A percentile compares a stretch with the other conserved stretches of the same genome.
Evolutionary conservation across 2,113 vertebrate genomes (phyloP).

Genomic region (Egretta garzetta): DNA sequence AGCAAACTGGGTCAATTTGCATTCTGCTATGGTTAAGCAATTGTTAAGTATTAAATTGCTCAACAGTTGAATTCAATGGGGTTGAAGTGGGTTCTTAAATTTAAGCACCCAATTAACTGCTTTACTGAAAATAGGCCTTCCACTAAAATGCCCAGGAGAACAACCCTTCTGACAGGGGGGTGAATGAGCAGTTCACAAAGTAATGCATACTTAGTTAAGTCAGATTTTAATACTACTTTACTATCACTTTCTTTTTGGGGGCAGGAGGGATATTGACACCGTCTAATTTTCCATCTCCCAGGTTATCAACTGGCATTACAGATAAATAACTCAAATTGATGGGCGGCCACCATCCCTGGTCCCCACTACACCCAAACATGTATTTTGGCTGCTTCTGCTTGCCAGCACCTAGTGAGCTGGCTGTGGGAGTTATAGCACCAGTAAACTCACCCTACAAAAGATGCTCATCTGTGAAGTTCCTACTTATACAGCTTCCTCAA

Average conservation of each 20-base stretch:
- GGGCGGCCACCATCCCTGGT: neutral
- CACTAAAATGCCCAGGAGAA: neutral
- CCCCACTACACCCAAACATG: neutral
- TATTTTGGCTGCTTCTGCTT: neutral
- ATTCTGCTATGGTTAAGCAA: neutral
- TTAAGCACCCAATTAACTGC: slow-evolving; percentile 29
- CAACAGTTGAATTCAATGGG: slow-evolving; percentile 3
- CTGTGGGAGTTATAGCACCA: neutral
- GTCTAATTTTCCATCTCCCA: neutral
- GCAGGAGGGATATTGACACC: neutral
- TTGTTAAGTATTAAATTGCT: slow-evolving; percentile 23
- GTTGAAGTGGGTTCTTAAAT: slow-evolving; percentile 29
- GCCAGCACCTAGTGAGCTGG: accelerated
- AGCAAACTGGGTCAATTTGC: neutral
- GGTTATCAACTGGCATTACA: neutral
- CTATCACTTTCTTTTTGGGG: neutral
- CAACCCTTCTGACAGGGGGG: neutral
- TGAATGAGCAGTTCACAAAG: neutral
- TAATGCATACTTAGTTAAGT: neutral
- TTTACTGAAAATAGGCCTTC: neutral
- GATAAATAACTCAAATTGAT: neutral
- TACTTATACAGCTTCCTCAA: neutral
- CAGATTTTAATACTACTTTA: neutral
- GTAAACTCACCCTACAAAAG: neutral
- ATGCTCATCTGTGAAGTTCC: neutral